These are phyloP conservation scores for Clostera curtula DNA, from an alignment of 2,888 invertebrate genomes.

Conservation along the genomic window DNA sequence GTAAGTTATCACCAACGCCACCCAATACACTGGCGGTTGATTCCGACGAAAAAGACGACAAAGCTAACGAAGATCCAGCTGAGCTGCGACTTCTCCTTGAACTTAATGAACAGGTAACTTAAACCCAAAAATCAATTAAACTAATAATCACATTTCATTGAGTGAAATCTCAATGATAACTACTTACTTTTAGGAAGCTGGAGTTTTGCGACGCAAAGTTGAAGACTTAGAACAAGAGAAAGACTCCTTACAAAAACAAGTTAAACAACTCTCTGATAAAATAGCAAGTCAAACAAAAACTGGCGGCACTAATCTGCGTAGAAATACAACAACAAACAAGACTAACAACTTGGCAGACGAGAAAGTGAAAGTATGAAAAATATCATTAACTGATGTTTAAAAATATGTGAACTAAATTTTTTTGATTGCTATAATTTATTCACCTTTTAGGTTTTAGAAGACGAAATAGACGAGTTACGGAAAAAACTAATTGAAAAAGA, in stretches of 20 bases:
- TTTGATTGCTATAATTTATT: constrained; percentile 2
- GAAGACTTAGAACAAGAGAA: constrained; percentile 89
- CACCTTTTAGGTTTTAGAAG: constrained; percentile 74
- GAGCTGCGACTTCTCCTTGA: constrained; percentile 90
- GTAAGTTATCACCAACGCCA: constrained; percentile 80
- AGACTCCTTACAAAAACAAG: constrained; percentile 81
- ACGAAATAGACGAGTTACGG: constrained; percentile 82
- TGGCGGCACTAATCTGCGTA: constrained; percentile 39
- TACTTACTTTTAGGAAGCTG: constrained; percentile 78
- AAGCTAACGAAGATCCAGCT: constrained; percentile 86
- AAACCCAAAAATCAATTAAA: not conserved
- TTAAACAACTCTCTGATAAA: constrained; percentile 85
- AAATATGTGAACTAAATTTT: not conserved
- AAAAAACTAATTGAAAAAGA: constrained; percentile 89
- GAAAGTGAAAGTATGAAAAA: constrained; percentile 74
- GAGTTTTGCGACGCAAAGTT: constrained; percentile 86
- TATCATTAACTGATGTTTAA: not conserved
- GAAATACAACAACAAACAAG: constrained; percentile 45
- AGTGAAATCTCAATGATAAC: not conserved
- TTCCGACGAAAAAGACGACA: constrained; percentile 81
- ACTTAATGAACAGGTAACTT: constrained; percentile 84
- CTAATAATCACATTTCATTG: not conserved
- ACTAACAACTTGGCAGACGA: constrained; percentile 76
- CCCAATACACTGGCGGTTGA: constrained; percentile 79
- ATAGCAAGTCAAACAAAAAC: constrained; percentile 63